These are phyloP conservation scores for Eucriotettix oculatus DNA, from an alignment of 2,888 invertebrate species.

Conservation along the genomic window DNA sequence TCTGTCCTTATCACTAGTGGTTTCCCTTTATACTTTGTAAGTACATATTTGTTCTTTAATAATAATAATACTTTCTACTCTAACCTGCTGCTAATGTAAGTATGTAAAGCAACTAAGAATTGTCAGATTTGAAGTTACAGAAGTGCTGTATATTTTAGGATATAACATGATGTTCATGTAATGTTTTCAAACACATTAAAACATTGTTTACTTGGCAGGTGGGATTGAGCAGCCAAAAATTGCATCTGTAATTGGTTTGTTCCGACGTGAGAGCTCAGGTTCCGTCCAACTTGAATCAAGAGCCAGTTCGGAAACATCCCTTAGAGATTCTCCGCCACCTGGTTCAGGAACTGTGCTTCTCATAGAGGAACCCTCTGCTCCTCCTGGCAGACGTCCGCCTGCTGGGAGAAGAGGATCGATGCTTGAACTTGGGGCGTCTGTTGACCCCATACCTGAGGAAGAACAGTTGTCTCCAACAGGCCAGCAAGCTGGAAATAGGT, in stretches of 20 bases:
- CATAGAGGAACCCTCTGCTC: constrained; percentile 38
- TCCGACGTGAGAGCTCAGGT: constrained; percentile 65
- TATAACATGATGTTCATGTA: no score
- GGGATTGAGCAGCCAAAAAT: constrained; percentile 74
- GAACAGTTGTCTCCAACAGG: constrained; percentile 19
- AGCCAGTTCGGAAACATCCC: constrained; percentile 19
- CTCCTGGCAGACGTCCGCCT: constrained; percentile 48
- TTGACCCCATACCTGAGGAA: constrained; percentile 58
- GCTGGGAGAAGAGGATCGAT: constrained; percentile 59
- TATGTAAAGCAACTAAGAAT: neutral
- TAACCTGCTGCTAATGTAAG: neutral
- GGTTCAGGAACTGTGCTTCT: constrained; percentile 34
- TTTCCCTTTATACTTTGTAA: no score
- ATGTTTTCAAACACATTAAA: no score
- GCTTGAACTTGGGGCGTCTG: constrained; percentile 52
- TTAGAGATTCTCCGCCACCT: constrained; percentile 23
- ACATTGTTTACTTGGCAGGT: constrained; percentile 31
- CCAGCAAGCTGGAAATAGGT: neutral
- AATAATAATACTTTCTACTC: no score
- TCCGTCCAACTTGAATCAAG: constrained; percentile 40
- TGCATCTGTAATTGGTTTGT: constrained; percentile 76
- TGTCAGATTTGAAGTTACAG: neutral
- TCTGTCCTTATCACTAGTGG: no score
- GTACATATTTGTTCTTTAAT: no score
- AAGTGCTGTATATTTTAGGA: neutral